Percentiles rank a stretch among this genome's conserved stretches.
These are phyloP conservation scores for Drosophila kanekoi DNA, from an alignment of 2,888 invertebrate species.

Conservation along the genomic window DNA sequence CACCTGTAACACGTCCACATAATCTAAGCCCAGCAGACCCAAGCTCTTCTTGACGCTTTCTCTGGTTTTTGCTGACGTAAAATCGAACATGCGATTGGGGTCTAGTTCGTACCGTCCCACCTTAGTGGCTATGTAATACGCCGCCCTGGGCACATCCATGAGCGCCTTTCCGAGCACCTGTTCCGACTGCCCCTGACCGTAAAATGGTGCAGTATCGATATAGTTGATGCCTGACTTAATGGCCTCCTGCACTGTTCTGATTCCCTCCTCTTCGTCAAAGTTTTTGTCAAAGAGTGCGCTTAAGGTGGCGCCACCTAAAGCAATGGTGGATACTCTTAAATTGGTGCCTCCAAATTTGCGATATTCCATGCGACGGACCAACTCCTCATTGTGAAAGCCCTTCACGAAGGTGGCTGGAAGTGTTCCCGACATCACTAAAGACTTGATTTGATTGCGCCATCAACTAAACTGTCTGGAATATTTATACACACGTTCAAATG, in stretches of 20 bases:
- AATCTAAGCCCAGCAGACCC: conserved; percentile 89
- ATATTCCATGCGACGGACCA: conserved; percentile 90
- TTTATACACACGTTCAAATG: conserved; percentile 16
- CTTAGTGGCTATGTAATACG: conserved; percentile 96
- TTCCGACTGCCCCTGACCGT: conserved; percentile 95
- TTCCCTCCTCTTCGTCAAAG: conserved; percentile 87
- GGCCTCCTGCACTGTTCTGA: conserved; percentile 89
- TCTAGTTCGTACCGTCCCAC: conserved; percentile 92
- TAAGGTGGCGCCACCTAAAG: conserved; percentile 92
- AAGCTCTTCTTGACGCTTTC: conserved; percentile 92
- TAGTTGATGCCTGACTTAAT: conserved; percentile 94
- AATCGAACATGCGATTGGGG: conserved; percentile 93
- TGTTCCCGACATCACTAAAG: conserved; percentile 45
- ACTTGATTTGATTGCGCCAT: conserved; percentile 9
- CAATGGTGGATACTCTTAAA: conserved; percentile 89
- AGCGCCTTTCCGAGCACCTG: conserved; percentile 93
- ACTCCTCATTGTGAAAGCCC: conserved; percentile 88
- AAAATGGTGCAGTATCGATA: conserved; percentile 96
- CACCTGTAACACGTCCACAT: conserved; percentile 96
- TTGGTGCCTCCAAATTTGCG: conserved; percentile 90
- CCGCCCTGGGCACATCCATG: conserved; percentile 90
- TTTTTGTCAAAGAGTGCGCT: conserved; percentile 89
- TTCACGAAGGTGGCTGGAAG: conserved; percentile 87
- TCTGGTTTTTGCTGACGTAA: conserved; percentile 90
- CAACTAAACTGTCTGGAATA: background rate